phyloP scores from a whole-genome alignment of 2,888 invertebrate species.

The Spicauda simplicius region DNA sequence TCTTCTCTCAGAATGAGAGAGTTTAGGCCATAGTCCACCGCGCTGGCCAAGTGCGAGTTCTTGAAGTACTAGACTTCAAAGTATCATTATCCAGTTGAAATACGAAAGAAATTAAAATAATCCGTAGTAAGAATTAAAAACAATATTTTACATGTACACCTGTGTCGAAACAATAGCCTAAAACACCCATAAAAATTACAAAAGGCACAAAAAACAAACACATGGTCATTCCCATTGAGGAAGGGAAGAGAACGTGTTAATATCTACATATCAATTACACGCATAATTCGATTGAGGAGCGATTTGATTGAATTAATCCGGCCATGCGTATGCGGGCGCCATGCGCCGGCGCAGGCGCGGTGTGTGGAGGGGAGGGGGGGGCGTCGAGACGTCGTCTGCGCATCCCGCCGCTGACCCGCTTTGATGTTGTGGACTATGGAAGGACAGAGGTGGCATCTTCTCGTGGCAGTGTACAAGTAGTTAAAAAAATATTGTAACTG shows the following conservation, averaged over 20 bases:
- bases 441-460: background rate
- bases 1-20: too few species aligned
- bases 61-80: too few species aligned
- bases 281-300: constrained; percentile 32
- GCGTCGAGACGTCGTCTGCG: constrained; percentile 79
- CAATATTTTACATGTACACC: background rate
- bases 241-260: constrained; percentile 26
- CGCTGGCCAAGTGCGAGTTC: too few species aligned
- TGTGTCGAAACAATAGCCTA: too few species aligned
- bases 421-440: constrained; percentile 59
- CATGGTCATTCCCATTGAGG: constrained; percentile 16
- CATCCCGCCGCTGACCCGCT: constrained; percentile 70
- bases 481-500: too few species aligned
- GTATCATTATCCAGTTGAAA: too few species aligned
- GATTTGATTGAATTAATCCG: constrained; percentile 49
- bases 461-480: too few species aligned
- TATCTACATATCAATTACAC: constrained; percentile 34
- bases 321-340: constrained; percentile 44
- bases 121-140: background rate
- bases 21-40: too few species aligned
- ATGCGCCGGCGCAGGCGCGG: constrained; percentile 44
- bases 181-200: background rate
- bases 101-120: too few species aligned
- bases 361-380: constrained; percentile 44
- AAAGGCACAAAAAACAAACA: constrained; percentile 7